Conservation (phyloP, 2,797 vertebrate genomes). For the Otolemur crassicaudatus region DNA sequence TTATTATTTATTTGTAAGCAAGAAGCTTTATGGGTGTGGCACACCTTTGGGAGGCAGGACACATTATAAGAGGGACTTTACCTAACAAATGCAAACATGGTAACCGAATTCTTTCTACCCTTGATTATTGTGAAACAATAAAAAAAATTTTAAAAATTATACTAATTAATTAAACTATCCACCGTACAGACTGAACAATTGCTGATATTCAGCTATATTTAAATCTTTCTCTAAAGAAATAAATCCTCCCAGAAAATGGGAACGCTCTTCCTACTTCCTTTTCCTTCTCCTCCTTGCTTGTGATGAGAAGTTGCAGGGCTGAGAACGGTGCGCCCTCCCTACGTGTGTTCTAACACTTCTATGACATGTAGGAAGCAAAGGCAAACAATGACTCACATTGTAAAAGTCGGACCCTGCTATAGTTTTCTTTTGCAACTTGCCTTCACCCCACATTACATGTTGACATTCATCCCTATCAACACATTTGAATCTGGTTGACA, state of each 20-base stretch:
- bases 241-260: not conserved
- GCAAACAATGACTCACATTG: not conserved
- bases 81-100: too few species aligned
- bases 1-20: conserved; percentile 32
- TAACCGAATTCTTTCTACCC: too few species aligned
- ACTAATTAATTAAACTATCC: not conserved
- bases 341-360: not conserved
- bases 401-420: not conserved
- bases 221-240: conserved; percentile 8
- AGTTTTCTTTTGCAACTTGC: not conserved
- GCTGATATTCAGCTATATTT: not conserved
- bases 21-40: not conserved
- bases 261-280: not conserved
- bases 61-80: too few species aligned
- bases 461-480: not conserved
- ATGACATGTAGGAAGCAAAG: not conserved
- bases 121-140: too few species aligned
- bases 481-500: not conserved
- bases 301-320: not conserved
- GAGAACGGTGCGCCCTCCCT: not conserved
- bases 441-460: not conserved
- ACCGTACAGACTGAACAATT: not conserved
- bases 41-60: too few species aligned
- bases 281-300: not conserved
- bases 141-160: not conserved